These are phyloP conservation scores for Drosophila picticornis DNA, from an alignment of 2,888 invertebrate species.

Conservation along the genomic window DNA sequence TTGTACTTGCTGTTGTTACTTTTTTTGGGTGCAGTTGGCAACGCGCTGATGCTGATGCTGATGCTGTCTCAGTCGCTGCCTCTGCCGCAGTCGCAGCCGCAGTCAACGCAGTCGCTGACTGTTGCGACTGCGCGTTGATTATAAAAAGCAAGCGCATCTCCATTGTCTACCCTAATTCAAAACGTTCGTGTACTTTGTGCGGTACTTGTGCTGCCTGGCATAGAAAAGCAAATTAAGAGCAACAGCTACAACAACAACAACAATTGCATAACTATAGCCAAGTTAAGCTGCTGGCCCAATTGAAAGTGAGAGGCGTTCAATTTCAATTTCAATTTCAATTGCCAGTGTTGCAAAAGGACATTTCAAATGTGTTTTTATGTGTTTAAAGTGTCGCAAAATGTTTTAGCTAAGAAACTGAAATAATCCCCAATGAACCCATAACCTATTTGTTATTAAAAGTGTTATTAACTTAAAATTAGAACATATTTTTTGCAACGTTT, in stretches of 20 bases:
- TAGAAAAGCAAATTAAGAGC: conserved; percentile 10
- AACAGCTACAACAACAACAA: not conserved
- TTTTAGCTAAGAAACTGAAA: not conserved
- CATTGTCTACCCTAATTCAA: conserved; percentile 81
- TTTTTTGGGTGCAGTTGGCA: conserved; percentile 76
- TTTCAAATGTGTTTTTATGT: conserved; percentile 20
- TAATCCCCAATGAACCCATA: not conserved
- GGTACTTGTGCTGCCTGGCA: conserved; percentile 63
- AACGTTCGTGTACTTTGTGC: conserved; percentile 81
- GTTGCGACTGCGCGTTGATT: conserved; percentile 70
- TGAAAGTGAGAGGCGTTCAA: conserved; percentile 44
- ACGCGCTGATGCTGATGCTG: conserved; percentile 30
- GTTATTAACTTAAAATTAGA: not conserved
- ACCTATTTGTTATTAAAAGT: conserved; percentile 22
- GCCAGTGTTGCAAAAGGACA: conserved; percentile 48
- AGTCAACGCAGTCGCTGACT: conserved; percentile 22
- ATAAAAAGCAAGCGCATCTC: conserved; percentile 82
- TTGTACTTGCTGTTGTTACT: conserved; percentile 31
- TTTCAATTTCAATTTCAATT: conserved; percentile 23
- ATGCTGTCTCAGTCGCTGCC: conserved; percentile 22
- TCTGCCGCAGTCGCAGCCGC: conserved; percentile 22
- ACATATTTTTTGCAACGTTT: not conserved
- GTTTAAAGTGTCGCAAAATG: conserved; percentile 9
- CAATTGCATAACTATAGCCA: conserved; percentile 33
- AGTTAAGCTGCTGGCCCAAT: conserved; percentile 35